These are phyloP conservation scores for Ptilodon capucinus DNA, from an alignment of 2,888 invertebrate genomes.

Conservation along the genomic window DNA sequence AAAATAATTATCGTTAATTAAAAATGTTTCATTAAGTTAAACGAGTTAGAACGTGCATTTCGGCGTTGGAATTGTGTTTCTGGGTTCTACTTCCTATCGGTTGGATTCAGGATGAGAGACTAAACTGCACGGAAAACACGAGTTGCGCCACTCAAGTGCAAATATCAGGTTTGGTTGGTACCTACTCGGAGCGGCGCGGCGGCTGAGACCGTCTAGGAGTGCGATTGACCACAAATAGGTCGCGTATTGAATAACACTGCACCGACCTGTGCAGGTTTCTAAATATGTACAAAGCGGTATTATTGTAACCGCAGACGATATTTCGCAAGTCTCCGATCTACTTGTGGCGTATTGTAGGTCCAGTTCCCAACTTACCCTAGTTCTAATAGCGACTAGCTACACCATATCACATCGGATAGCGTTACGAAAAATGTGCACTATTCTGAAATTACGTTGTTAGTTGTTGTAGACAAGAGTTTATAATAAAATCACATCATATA, in stretches of 20 bases:
- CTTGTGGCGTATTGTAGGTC: constrained; percentile 25
- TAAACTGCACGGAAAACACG: constrained; percentile 11
- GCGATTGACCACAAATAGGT: constrained; percentile 76
- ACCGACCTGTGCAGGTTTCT: constrained; percentile 71
- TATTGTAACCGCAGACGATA: constrained; percentile 67
- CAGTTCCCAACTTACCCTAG: constrained; percentile 27
- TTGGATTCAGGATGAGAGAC: constrained; percentile 23
- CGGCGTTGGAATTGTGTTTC: constrained; percentile 8
- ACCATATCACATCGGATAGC: too few relatives aligned
- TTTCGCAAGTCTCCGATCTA: constrained; percentile 58
- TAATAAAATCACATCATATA: too few relatives aligned
- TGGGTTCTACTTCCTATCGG: constrained; percentile 10
- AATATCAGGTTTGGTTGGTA: constrained; percentile 41
- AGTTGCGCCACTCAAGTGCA: constrained; percentile 13
- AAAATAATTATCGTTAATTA: constrained; percentile 63
- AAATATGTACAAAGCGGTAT: constrained; percentile 73
- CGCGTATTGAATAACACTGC: constrained; percentile 75
- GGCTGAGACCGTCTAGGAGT: constrained; percentile 48
- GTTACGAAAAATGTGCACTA: too few relatives aligned
- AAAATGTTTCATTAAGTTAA: constrained; percentile 57
- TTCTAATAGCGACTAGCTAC: constrained; percentile 16
- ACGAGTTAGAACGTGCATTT: constrained; percentile 38
- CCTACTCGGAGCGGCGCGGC: constrained; percentile 24
- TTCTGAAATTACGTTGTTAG: too few relatives aligned
- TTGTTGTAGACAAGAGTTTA: too few relatives aligned